Evolutionary conservation across 2,113 vertebrate genomes (phyloP), one percentile per base, ranked within the genome.

Genomic region (Struthio camelus): DNA sequence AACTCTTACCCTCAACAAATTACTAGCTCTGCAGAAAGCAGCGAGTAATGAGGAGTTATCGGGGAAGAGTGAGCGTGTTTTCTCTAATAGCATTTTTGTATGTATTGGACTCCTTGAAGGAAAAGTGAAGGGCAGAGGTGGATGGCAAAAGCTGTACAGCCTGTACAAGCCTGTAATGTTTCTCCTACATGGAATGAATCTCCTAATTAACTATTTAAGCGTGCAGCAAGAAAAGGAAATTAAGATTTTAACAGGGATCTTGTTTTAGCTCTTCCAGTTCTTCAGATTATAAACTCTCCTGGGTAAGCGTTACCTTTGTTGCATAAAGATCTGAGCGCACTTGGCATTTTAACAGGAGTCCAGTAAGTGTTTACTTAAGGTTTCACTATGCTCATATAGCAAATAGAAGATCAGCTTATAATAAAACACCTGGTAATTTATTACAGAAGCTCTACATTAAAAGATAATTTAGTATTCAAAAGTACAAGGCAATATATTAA

Each of bases 231-330:
- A 42, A 58, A 51, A 56, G 62, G 48, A 50, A 75, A 20, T 2
- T 0, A 6, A 32, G n/a, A 0, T 11, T 69, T 46, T 30, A 19
- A 32, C 27, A 12, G 30, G 22, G 32, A 5, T 14, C 2, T 80
- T 11, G 8, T 77, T 76, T 53, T 9, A 18, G 20, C 34, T 28
- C 24, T 34, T 34, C 59, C 32, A n/a, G 17, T 50, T 90, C 82
- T 62, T 85, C 70, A 10, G 34, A 10, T 19, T 2, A 2, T 8
- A 28, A 40, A 50, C 24, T 76, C 62, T n/a, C 38, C 64, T 7
- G 69, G 54, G 42, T 12, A 12, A 50, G 8, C 1, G 10, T 10
- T 65, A 5, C 56, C 51, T n/a, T 40, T 14, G 53, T 34, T 44
- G 36, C 19, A 3, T 2, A 11, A 66, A 38, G 53, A 24, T 25